Percentiles rank a stretch among this genome's conserved stretches.
phyloP scores from a whole-genome alignment of 2,888 invertebrate species.

The Synanthedon andrenaeformis region DNA sequence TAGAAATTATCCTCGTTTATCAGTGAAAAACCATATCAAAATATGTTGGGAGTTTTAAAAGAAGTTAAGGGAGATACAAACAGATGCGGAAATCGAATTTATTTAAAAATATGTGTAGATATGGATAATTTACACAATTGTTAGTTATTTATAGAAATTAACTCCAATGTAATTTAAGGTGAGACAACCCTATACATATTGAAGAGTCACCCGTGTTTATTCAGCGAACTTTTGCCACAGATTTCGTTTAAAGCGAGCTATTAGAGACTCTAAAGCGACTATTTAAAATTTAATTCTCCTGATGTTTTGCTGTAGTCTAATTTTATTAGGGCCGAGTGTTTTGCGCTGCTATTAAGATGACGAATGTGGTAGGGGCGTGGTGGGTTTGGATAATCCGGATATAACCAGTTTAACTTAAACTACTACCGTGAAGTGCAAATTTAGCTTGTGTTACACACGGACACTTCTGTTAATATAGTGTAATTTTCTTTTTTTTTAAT shows the following conservation, averaged over 20 bases:
- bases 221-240: slow-evolving; percentile 12
- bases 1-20: too few relatives aligned
- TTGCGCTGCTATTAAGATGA: slow-evolving; percentile 28
- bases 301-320: slow-evolving; percentile 46
- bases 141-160: too few relatives aligned
- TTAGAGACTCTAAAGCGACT: slow-evolving; percentile 8
- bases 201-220: slow-evolving; percentile 10
- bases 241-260: slow-evolving; percentile 22
- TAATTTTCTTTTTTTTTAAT: too few relatives aligned
- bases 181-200: neutral
- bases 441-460: neutral
- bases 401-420: slow-evolving; percentile 11
- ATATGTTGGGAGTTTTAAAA: too few relatives aligned
- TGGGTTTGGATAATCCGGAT: slow-evolving; percentile 20
- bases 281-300: slow-evolving; percentile 37
- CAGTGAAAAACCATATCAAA: too few relatives aligned
- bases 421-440: neutral
- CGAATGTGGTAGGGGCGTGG: slow-evolving; percentile 19
- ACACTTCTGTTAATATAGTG: too few relatives aligned
- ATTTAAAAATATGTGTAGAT: too few relatives aligned
- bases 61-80: too few relatives aligned
- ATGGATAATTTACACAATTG: too few relatives aligned
- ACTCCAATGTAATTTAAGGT: too few relatives aligned
- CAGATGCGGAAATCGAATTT: too few relatives aligned
- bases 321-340: slow-evolving; percentile 36